Evolutionary conservation across 2,797 vertebrate species (phyloP).

Genomic region (Tadarida brasiliensis): DNA sequence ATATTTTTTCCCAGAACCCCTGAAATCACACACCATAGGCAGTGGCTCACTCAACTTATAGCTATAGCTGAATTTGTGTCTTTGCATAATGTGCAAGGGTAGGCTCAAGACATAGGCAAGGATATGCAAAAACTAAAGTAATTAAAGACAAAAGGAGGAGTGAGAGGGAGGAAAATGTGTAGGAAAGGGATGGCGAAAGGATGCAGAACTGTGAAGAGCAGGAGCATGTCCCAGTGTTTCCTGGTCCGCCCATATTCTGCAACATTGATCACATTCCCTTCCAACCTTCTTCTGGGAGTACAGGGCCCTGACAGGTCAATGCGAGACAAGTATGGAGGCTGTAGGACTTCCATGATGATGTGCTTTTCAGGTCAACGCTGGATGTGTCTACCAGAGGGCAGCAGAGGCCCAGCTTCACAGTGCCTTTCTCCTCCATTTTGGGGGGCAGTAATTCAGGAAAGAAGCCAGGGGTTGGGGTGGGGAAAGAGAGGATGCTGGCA

Average conservation of each 20-base stretch:
- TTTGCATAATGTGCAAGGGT: background rate
- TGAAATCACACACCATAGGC: background rate
- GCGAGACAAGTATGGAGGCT: background rate
- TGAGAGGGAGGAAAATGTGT: background rate
- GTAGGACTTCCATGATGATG: background rate
- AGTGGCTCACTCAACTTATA: background rate
- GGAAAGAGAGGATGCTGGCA: too few relatives aligned
- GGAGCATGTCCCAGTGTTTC: background rate
- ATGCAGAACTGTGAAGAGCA: background rate
- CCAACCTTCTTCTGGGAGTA: background rate
- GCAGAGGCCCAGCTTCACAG: background rate
- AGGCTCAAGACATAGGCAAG: background rate
- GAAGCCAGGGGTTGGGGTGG: background rate
- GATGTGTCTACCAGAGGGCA: background rate
- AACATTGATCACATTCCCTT: background rate
- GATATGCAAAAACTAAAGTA: background rate
- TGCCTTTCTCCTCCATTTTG: background rate
- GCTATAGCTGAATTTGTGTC: background rate
- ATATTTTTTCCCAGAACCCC: background rate
- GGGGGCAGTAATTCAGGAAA: background rate
- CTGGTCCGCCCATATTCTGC: background rate
- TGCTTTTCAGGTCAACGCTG: background rate
- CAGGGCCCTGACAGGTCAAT: background rate
- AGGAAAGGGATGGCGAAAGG: background rate
- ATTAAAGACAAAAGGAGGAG: background rate